A percentile compares a stretch with the other conserved stretches of the same genome.
These are phyloP conservation scores for Rhagophthalmus giganteus DNA, from an alignment of 2,888 invertebrate genomes.

Conservation along the genomic window DNA sequence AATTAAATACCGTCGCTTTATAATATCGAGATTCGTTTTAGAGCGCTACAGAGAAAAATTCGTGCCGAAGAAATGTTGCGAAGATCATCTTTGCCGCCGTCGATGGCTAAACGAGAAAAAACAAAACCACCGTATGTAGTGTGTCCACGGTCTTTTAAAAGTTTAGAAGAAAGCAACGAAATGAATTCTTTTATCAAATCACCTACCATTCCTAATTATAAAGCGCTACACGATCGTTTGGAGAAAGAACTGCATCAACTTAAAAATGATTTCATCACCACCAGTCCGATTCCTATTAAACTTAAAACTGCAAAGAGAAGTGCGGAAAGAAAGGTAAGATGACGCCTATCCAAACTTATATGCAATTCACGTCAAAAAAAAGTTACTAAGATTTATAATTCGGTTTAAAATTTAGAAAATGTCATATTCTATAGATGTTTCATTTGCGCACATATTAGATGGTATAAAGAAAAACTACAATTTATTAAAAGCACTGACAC, in stretches of 20 bases:
- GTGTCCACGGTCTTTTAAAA: constrained; percentile 49
- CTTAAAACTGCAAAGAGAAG: constrained; percentile 57
- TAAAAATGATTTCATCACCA: constrained; percentile 58
- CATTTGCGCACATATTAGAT: too few species aligned
- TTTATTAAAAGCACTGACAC: too few species aligned
- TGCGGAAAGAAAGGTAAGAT: constrained; percentile 16
- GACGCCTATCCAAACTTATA: too few species aligned
- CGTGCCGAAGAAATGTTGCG: constrained; percentile 71
- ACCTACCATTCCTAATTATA: constrained; percentile 41
- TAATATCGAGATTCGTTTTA: too few species aligned
- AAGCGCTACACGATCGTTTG: constrained; percentile 48
- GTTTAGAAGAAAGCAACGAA: constrained; percentile 33
- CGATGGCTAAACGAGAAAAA: constrained; percentile 67
- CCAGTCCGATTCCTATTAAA: constrained; percentile 55
- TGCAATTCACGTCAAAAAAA: too few species aligned
- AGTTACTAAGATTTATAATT: too few species aligned
- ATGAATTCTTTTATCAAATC: constrained; percentile 15
- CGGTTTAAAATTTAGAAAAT: too few species aligned
- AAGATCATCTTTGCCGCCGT: constrained; percentile 67
- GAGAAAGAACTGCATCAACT: constrained; percentile 50
- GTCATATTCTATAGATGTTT: too few species aligned
- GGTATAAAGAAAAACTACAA: too few species aligned
- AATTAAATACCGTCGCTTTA: too few species aligned
- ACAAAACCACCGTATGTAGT: constrained; percentile 45
- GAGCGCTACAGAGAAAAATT: constrained; percentile 67